phyloP scores from a whole-genome alignment of 1,140 invertebrate genomes.

The Hyles vespertilio region DNA sequence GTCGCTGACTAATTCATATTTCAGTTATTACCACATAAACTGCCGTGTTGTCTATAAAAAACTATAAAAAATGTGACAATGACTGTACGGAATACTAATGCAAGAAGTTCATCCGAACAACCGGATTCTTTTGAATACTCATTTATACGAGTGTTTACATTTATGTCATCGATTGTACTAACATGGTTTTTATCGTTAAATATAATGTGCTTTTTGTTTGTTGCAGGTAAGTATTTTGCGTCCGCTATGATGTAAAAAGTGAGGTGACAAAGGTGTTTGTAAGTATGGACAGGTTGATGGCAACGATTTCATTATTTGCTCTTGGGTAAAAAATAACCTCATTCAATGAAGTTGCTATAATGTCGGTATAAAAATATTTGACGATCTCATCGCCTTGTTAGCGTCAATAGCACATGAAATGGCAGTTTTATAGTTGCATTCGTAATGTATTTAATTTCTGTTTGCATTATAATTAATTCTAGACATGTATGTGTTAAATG shows the following conservation, averaged over 20 bases:
- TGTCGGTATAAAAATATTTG: no score
- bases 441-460: no score
- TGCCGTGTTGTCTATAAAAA: slow-evolving; percentile 2
- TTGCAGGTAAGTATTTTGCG: slow-evolving; percentile 37
- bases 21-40: no score
- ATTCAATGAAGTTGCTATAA: no score
- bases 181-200: slow-evolving; percentile 7
- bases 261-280: not conserved
- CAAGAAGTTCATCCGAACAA: not conserved
- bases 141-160: slow-evolving; percentile 3
- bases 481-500: no score
- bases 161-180: slow-evolving; percentile 4
- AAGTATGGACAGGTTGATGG: not conserved
- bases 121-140: slow-evolving; percentile 2
- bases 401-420: no score
- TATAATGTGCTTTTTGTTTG: slow-evolving; percentile 20
- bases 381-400: no score
- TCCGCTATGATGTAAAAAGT: slow-evolving; percentile 2
- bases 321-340: no score
- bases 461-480: no score
- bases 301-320: no score
- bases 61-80: not conserved
- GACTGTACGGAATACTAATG: slow-evolving; percentile 6
- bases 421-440: no score
- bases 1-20: no score